These are phyloP conservation scores for Catagonus wagneri DNA, from an alignment of 2,113 vertebrate genomes.

Conservation along the genomic window DNA sequence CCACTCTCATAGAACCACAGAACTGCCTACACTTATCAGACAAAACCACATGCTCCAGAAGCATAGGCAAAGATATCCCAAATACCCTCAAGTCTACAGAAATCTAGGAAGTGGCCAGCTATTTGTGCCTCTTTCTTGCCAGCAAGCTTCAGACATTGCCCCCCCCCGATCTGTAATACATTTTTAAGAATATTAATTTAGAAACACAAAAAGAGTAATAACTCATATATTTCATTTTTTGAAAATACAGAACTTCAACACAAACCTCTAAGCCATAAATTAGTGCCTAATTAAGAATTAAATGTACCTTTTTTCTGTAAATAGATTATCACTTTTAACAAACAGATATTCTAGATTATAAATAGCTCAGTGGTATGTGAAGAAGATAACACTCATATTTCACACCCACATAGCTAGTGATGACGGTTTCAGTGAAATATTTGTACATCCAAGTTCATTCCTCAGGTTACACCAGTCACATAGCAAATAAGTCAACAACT, in stretches of 20 bases:
- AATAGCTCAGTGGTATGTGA: neutral
- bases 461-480: neutral
- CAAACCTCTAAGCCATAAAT: neutral
- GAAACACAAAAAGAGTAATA: constrained; percentile 12
- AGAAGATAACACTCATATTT: neutral
- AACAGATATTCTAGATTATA: neutral
- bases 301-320: constrained; percentile 15
- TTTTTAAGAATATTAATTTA: neutral
- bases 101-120: neutral
- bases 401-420: neutral
- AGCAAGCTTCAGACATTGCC: neutral
- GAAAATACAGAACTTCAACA: neutral
- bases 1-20: neutral
- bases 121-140: neutral
- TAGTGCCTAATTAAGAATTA: constrained; percentile 1
- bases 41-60: neutral
- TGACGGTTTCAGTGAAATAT: neutral
- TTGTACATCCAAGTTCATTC: constrained; percentile 28
- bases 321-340: neutral
- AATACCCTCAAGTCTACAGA: neutral
- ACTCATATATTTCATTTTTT: constrained; percentile 37
- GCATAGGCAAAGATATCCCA: neutral
- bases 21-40: neutral
- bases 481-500: neutral
- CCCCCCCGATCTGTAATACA: neutral